phyloP scores from a whole-genome alignment of 2,113 vertebrate genomes.

The Ovibos moschatus region DNA sequence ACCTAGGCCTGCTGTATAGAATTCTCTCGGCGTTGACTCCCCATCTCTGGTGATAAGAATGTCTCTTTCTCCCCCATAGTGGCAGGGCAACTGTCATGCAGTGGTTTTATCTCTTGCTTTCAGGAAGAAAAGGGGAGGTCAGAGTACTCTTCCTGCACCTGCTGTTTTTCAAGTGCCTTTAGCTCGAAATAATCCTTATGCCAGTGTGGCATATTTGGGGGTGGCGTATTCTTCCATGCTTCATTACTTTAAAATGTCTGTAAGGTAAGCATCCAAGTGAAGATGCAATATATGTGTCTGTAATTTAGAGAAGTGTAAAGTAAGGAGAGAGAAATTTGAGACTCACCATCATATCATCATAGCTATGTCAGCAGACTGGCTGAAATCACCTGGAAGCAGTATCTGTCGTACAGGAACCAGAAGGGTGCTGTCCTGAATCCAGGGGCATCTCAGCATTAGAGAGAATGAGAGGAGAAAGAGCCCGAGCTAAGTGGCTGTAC shows the following conservation, averaged over 20 bases:
- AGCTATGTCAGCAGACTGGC: not conserved
- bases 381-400: not conserved
- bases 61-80: not conserved
- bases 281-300: rapidly evolving
- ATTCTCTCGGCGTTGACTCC: not conserved
- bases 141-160: not conserved
- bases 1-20: not conserved
- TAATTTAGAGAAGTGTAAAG: not conserved
- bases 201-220: not conserved
- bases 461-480: not conserved
- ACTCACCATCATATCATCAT: not conserved
- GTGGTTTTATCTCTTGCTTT: not conserved
- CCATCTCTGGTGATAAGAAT: not conserved
- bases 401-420: not conserved
- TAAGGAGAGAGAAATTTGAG: not conserved
- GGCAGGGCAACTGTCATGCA: not conserved
- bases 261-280: not conserved
- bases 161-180: not conserved
- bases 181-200: not conserved
- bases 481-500: rapidly evolving
- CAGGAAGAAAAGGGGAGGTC: not conserved
- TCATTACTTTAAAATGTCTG: not conserved
- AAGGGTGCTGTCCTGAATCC: not conserved
- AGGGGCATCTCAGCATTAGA: not conserved
- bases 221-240: not conserved